A percentile compares a stretch with the other conserved stretches of the same genome.
phyloP scores from a whole-genome alignment of 2,797 vertebrate genomes.

The Vespertilio murinus region DNA sequence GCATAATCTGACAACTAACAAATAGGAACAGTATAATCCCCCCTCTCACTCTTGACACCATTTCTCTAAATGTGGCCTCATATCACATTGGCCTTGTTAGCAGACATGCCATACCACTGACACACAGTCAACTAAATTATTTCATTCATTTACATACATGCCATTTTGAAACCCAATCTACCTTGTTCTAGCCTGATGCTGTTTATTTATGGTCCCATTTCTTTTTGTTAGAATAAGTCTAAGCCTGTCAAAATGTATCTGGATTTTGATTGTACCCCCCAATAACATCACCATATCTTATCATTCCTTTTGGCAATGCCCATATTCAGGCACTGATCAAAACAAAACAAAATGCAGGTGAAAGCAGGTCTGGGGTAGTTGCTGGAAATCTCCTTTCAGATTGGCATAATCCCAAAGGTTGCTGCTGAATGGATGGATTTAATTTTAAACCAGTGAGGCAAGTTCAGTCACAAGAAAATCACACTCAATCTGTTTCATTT shows the following conservation, averaged over 20 bases:
- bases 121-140: neutral
- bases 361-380: neutral
- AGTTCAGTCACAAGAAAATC: slow-evolving; percentile 37
- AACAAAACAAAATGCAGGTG: slow-evolving; percentile 13
- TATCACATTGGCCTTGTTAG: neutral
- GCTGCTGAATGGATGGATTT: neutral
- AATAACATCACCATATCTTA: neutral
- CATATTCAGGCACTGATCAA: neutral
- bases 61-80: slow-evolving; percentile 12
- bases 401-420: neutral
- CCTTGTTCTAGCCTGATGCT: neutral
- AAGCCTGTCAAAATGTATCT: slow-evolving; percentile 7
- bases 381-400: neutral
- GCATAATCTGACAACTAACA: neutral
- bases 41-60: neutral
- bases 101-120: neutral
- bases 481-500: slow-evolving; percentile 11
- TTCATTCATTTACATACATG: neutral
- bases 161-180: neutral
- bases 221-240: neutral
- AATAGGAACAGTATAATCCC: neutral
- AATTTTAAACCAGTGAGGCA: slow-evolving; percentile 24
- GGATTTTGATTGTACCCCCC: neutral
- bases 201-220: neutral
- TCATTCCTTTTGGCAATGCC: neutral